Base-by-base conservation (phyloP, 2,113 vertebrate genomes). In the Camelus dromedarius region DNA sequence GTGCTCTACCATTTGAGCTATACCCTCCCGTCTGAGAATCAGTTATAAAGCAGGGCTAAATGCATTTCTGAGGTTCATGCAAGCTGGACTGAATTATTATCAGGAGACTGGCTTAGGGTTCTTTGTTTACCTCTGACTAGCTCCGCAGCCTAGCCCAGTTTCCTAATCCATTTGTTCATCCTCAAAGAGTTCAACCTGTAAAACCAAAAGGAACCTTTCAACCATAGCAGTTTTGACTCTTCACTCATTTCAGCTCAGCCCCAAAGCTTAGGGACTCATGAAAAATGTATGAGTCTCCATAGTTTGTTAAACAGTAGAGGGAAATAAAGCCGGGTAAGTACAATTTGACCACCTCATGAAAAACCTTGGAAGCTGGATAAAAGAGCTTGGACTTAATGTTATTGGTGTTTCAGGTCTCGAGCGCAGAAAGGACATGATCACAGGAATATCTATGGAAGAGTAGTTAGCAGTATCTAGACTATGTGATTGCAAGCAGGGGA, bases 91-190 rank as follows among this genome's bases (percentile, higher is more conserved):
- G 42, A 79, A 13, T 96, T 86, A 83, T 62, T 26, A 9, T 35
- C 69, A 32, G 20, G 46, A 84, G 48, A 32, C 81, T 93, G 76
- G 13, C 7, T 97, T 79, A 15, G 46, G 19, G 18, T 62, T 15
- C 56, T 89, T 96, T 48, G 35, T 95, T 89, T 82, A 66, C 38
- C n/a, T 95, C 69, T 91, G 86, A 77, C 32, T 28, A 48, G 20
- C 69, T 83, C 87, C 48, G 32, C 73, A 70, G 84, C 38, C 73
- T 86, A 76, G 52, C 73, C 32, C 80, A 76, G 72, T 85, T 96
- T 72, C 38, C 60, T 89, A 82, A 72, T 93, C 82, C 73, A 52
- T 54, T 90, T 30, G 50, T 76, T 83, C 91, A 92, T 56, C 56
- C 32, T 32, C 5, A 56, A 2, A 54, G 60, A 66, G 56, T 70